Base-by-base conservation (phyloP, 1,140 invertebrate genomes). In the Diorhabda sublineata region DNA sequence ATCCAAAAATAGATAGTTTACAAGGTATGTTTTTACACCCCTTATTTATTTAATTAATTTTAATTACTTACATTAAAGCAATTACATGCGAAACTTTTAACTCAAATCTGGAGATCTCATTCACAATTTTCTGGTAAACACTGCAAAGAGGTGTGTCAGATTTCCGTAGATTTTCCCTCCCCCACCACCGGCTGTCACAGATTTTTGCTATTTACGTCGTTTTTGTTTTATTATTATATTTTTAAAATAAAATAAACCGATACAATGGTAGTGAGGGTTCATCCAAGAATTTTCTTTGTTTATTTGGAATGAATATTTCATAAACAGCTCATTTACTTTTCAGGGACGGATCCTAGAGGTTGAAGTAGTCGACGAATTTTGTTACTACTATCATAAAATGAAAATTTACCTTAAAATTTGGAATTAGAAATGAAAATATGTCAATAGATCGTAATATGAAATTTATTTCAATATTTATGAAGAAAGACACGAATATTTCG, bases 101-200 rank as follows among this genome's bases (percentile, higher is more conserved):
- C 47, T 52, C n/a, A 6, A 52, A 6, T 52, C 47, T 52, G 47
- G 47, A 52, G 47, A 52, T n/a, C 47, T 52, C 47, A 52, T 52
- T 52, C 44, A 44, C 61, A 62, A 44, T 9, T 62, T 62, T 42
- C 61, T 62, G 61, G 43, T 62, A 62, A 62, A 62, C 61, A 62
- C 61, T 62, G 47, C 47, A 52, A 43, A 62, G 61, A 62, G 61
- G 61, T 62, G 9, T 62, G 61, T 62, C 61, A 11, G 43, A 44
- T 62, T 62, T 62, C 43, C 47, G 47, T 52, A 8, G 47, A 52
- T 52, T 52, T 44, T 62, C 61, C 42, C 61, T 62, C 44, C 61
- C 61, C 44, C 61, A 44, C 47, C 47, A 52, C 47, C 47, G 6
- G 4, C 47, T 26, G 26, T 52, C 47, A 52, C 47, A 52, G 47